Percentiles rank a stretch among this genome's conserved stretches.
phyloP scores from a whole-genome alignment of 2,888 invertebrate species.

The Leucoma salicis region DNA sequence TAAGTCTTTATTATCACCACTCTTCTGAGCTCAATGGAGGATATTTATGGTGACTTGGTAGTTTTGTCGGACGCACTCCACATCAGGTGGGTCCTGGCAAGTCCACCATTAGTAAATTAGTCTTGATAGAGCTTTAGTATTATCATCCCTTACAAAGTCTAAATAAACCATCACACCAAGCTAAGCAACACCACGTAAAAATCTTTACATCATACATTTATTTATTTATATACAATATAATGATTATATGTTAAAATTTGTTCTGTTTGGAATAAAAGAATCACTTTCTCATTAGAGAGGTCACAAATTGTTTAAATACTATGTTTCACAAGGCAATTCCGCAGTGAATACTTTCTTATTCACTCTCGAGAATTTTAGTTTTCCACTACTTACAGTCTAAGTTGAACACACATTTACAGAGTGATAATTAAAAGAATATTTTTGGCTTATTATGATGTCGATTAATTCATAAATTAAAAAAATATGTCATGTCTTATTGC shows the following conservation, averaged over 20 bases:
- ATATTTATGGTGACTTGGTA: no score
- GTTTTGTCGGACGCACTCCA: no score
- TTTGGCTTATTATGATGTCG: slow-evolving; percentile 71
- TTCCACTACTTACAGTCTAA: slow-evolving; percentile 66
- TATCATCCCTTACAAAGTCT: no score
- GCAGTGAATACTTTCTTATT: slow-evolving; percentile 41
- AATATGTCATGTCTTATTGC: slow-evolving; percentile 43
- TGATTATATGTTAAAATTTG: slow-evolving; percentile 59
- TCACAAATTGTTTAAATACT: slow-evolving; percentile 50
- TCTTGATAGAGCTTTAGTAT: no score
- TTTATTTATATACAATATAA: slow-evolving; percentile 47
- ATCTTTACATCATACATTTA: slow-evolving; percentile 32
- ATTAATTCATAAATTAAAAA: slow-evolving; percentile 43
- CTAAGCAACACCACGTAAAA: slow-evolving; percentile 41
- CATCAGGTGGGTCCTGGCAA: no score
- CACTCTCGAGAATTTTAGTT: slow-evolving; percentile 52
- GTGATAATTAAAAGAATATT: slow-evolving; percentile 54
- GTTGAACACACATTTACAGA: slow-evolving; percentile 76
- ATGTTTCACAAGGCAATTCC: slow-evolving; percentile 56
- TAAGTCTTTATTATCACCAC: no score
- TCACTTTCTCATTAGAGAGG: slow-evolving; percentile 58
- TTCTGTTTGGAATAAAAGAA: slow-evolving; percentile 72
- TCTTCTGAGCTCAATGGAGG: no score
- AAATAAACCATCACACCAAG: no score
- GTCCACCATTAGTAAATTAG: no score